Evolutionary conservation across 2,888 invertebrate genomes (phyloP).

Genomic region (Ashinkailepas kermadecensis): DNA sequence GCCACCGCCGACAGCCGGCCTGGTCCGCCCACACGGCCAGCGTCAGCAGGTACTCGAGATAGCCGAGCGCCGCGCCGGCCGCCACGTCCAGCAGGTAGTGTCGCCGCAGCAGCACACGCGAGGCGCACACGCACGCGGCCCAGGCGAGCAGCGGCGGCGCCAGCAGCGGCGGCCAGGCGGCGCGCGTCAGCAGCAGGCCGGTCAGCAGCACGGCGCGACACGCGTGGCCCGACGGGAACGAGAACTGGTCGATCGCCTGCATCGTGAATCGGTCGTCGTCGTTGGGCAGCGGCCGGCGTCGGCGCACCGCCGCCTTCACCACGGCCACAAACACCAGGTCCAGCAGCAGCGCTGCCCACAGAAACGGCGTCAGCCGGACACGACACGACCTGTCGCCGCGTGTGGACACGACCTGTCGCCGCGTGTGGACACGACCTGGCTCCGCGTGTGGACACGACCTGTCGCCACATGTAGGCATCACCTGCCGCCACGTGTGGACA

Average conservation of each 20-base stretch:
- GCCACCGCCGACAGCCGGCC: slow-evolving; percentile 52
- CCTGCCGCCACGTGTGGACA: too few species aligned
- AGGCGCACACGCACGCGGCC: slow-evolving; percentile 64
- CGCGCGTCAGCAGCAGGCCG: slow-evolving; percentile 29
- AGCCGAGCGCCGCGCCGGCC: slow-evolving; percentile 65
- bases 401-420: too few species aligned
- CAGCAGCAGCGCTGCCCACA: slow-evolving; percentile 62
- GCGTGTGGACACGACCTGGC: too few species aligned
- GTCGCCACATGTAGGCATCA: too few species aligned
- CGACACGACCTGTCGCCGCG: too few species aligned
- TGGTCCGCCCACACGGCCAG: slow-evolving; percentile 62
- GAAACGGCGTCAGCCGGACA: background rate
- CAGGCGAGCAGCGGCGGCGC: slow-evolving; percentile 54
- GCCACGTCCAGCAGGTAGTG: slow-evolving; percentile 81
- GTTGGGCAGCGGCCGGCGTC: slow-evolving; percentile 64
- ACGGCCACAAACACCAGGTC: slow-evolving; percentile 71
- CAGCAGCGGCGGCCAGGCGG: slow-evolving; percentile 21
- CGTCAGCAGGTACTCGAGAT: slow-evolving; percentile 56
- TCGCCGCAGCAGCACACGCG: slow-evolving; percentile 71
- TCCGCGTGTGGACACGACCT: too few species aligned
- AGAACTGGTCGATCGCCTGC: slow-evolving; percentile 77
- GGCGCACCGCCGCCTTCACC: slow-evolving; percentile 65
- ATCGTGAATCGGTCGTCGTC: slow-evolving; percentile 57
- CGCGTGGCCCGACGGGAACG: slow-evolving; percentile 92
- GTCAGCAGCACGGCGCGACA: slow-evolving; percentile 58